Percentiles rank a stretch among this genome's conserved stretches.
phyloP scores from a whole-genome alignment of 2,888 invertebrate genomes.

The Agonopterix subpropinquella region DNA sequence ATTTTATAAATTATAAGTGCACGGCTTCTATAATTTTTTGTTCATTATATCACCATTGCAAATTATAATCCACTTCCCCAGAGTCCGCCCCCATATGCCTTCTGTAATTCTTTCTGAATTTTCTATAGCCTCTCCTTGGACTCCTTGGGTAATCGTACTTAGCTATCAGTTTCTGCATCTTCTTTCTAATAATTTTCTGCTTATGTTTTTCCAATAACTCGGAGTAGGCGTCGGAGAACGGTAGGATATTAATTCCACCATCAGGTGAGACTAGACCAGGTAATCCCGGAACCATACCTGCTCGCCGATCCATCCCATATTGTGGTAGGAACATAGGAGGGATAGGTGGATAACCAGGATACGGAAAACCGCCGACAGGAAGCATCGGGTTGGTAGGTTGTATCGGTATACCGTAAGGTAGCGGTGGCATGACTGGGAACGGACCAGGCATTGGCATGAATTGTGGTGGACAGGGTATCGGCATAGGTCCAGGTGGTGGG shows the following conservation, averaged over 20 bases:
- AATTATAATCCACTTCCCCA: too few relatives aligned
- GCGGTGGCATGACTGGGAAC: conserved; percentile 3
- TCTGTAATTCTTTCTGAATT: too few relatives aligned
- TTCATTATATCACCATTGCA: too few relatives aligned
- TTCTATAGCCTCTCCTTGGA: too few relatives aligned
- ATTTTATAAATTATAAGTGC: too few relatives aligned
- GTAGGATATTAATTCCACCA: conserved; percentile 58
- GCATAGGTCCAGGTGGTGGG: conserved; percentile 2
- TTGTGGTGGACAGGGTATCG: conserved; percentile 4
- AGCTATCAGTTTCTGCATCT: neutral
- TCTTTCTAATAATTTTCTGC: conserved; percentile 39
- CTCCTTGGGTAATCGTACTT: too few relatives aligned
- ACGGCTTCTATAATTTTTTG: too few relatives aligned
- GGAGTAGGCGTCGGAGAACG: conserved; percentile 56
- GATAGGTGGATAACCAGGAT: neutral
- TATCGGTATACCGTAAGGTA: conserved; percentile 6
- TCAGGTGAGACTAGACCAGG: conserved; percentile 44
- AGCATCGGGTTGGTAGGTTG: conserved; percentile 1
- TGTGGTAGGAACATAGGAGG: neutral
- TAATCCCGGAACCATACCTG: conserved; percentile 49
- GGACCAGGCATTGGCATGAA: conserved; percentile 6
- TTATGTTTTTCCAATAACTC: conserved; percentile 51
- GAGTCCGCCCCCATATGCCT: too few relatives aligned
- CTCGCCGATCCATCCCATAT: conserved; percentile 4
- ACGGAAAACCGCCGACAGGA: neutral